Base-by-base conservation (phyloP, 1,140 invertebrate genomes). In the Polyergus mexicanus region DNA sequence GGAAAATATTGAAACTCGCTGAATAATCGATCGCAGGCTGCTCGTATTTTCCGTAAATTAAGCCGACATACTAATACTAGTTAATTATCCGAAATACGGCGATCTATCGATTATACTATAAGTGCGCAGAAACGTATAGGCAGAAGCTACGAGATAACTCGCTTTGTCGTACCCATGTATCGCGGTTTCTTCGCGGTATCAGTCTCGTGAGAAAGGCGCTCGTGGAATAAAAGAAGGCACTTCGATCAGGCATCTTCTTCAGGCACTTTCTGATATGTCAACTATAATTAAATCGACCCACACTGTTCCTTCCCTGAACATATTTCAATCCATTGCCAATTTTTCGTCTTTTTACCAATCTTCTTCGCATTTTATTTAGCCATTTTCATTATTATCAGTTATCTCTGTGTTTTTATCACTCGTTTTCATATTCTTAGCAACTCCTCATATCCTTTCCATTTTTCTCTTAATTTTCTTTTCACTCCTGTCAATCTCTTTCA, bases 111-210 rank as follows among this genome's bases (percentile, higher is more conserved):
- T 44, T 86, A 85, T 84, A 86, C 71, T 87, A 28, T 28, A 87
- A 86, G 80, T 51, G 90, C 92, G 93, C 38, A 94, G 93, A 94
- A 94, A 94, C 87, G 92, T 93, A 94, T 92, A 94, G 65, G 78
- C 92, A 94, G 93, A 94, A 93, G 93, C 93, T 93, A 94, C 92
- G 91, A 94, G 91, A 85, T 93, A 93, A 92, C 92, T 94, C 92
- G 92, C 91, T 92, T 94, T 94, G 92, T 94, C 93, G 93, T 93
- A 94, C 92, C 78, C 78, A 83, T 83, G 38, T 72, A 32, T 83
- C 68, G 65, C 65, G 65, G 22, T 80, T 69, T 92, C 89, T 93
- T 94, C 93, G 94, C 92, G 91, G 92, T 91, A 92, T 95, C 94
- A 95, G 94, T 95, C 94, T 95, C 94, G 94, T 95, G 86, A 91